Evolutionary conservation across 2,888 invertebrate genomes (phyloP).

Genomic region (Polyommatus iphigenia): DNA sequence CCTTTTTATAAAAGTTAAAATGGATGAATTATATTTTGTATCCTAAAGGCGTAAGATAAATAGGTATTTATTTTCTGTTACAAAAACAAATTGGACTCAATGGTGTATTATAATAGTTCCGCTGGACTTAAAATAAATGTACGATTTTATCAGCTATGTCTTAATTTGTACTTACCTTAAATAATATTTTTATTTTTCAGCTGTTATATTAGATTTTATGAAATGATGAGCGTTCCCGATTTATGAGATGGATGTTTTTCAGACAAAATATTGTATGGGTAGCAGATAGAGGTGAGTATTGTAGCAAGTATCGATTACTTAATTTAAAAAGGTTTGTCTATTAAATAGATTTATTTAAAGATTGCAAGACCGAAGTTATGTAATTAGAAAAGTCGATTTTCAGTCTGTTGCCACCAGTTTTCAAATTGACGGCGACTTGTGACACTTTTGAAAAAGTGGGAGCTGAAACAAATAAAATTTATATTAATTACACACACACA

Average conservation of each 20-base stretch:
- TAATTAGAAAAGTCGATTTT: constrained; percentile 80
- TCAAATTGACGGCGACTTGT: constrained; percentile 79
- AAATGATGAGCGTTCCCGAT: constrained; percentile 34
- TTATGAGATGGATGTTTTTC: constrained; percentile 55
- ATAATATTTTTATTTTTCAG: constrained; percentile 33
- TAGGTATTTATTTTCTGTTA: constrained; percentile 30
- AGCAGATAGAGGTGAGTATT: constrained; percentile 44
- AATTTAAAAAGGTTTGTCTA: constrained; percentile 34
- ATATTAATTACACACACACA: not conserved
- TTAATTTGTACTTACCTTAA: constrained; percentile 48
- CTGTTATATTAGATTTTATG: constrained; percentile 24
- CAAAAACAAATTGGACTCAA: constrained; percentile 21
- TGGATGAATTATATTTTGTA: constrained; percentile 30
- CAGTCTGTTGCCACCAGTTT: constrained; percentile 79
- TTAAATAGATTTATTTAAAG: constrained; percentile 50
- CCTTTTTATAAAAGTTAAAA: constrained; percentile 26
- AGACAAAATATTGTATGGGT: constrained; percentile 45
- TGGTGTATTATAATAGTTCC: constrained; percentile 41
- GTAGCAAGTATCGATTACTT: constrained; percentile 26
- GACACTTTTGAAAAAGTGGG: constrained; percentile 81
- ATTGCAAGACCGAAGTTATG: constrained; percentile 66
- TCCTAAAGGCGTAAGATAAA: constrained; percentile 18
- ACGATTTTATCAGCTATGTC: constrained; percentile 59
- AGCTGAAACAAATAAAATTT: constrained; percentile 65
- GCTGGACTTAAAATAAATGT: constrained; percentile 66